Evolutionary conservation across 2,113 vertebrate species (phyloP).

Genomic region (Chlorocebus sabaeus): DNA sequence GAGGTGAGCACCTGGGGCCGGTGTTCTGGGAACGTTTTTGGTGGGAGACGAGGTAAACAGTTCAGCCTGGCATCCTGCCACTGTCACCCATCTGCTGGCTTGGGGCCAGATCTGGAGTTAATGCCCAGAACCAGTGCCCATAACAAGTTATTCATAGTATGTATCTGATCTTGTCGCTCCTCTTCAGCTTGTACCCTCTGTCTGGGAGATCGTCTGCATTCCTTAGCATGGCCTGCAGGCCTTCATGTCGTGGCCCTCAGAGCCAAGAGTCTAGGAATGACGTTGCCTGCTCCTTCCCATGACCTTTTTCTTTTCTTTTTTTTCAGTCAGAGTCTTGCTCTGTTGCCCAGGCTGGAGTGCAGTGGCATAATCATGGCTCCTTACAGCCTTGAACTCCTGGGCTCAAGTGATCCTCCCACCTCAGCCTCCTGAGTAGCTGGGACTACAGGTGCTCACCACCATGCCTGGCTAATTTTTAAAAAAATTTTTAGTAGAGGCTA

Average conservation of each 20-base stretch:
- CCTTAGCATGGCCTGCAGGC: neutral
- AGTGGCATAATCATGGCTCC: too few species aligned
- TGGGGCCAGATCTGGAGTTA: neutral
- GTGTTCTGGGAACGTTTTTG: fast-evolving
- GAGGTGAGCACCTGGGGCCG: conserved; percentile 84
- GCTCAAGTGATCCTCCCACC: too few species aligned
- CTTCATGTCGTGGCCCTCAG: neutral
- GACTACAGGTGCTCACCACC: too few species aligned
- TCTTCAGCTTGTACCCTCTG: neutral
- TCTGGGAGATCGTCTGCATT: neutral
- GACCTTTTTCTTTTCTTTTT: neutral
- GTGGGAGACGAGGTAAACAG: neutral
- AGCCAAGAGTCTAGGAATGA: neutral
- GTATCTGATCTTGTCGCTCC: neutral
- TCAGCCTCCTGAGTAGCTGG: too few species aligned
- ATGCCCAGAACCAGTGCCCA: neutral
- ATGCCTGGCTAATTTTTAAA: too few species aligned
- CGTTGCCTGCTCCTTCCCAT: neutral
- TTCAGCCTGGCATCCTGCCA: neutral
- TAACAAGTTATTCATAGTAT: neutral
- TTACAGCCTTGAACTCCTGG: too few species aligned
- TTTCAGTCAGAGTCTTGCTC: too few species aligned
- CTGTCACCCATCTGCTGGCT: neutral
- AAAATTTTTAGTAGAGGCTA: too few species aligned
- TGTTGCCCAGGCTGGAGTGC: too few species aligned